These are phyloP conservation scores for Habroteleia sp. DNA, from an alignment of 2,888 invertebrate species.

Conservation along the genomic window DNA sequence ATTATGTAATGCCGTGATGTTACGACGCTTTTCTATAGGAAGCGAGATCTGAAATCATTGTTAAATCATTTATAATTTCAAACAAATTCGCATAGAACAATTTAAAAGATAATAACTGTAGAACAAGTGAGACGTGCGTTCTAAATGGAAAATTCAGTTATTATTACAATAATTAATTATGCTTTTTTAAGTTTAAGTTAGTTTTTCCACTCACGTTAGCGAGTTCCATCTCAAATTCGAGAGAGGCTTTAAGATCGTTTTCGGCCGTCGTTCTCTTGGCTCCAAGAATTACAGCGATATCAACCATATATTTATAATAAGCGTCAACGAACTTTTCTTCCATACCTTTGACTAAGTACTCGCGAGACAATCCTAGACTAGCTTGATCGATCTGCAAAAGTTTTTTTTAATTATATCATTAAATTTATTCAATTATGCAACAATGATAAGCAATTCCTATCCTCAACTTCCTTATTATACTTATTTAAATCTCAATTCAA, in stretches of 20 bases:
- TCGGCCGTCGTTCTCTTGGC: constrained; percentile 87
- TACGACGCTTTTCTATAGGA: constrained; percentile 92
- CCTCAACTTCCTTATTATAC: too few relatives aligned
- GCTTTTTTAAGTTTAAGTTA: too few relatives aligned
- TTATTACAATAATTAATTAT: too few relatives aligned
- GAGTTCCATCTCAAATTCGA: constrained; percentile 93
- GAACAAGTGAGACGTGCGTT: too few relatives aligned
- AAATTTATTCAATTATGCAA: too few relatives aligned
- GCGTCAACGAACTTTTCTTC: constrained; percentile 92
- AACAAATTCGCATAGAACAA: too few relatives aligned
- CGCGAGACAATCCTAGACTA: constrained; percentile 90
- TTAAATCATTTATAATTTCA: too few relatives aligned
- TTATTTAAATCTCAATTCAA: too few relatives aligned
- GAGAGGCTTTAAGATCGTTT: constrained; percentile 88
- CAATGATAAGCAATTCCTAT: too few relatives aligned
- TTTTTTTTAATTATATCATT: constrained; percentile 4
- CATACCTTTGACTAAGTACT: constrained; percentile 91
- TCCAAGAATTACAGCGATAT: constrained; percentile 92
- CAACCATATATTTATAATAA: constrained; percentile 93
- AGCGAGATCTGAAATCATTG: constrained; percentile 62
- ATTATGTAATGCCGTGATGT: constrained; percentile 94
- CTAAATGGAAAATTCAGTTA: too few relatives aligned
- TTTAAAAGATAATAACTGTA: too few relatives aligned
- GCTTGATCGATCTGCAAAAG: constrained; percentile 91
- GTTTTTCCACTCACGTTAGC: constrained; percentile 89